Conservation (phyloP, 1,140 invertebrate genomes). For the Drepana arcuata region DNA sequence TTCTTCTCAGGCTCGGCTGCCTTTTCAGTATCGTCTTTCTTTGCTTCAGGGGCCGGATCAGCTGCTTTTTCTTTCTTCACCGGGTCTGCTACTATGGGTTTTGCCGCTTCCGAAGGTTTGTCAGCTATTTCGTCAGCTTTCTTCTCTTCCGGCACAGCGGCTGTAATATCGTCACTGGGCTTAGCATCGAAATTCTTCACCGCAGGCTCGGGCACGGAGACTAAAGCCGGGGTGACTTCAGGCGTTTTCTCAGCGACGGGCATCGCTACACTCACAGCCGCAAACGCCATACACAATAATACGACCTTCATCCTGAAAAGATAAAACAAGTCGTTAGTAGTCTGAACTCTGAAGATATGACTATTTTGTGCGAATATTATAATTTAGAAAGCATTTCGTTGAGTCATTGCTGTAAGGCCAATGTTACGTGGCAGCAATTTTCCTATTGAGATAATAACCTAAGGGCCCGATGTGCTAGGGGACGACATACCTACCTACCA, state of each 20-base stretch:
- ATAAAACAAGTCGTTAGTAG: conserved; percentile 41
- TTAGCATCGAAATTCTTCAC: conserved; percentile 13
- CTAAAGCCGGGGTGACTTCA: conserved; percentile 25
- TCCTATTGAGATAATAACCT: conserved; percentile 62
- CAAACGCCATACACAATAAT: conserved; percentile 61
- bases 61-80: background rate
- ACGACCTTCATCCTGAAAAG: conserved; percentile 68
- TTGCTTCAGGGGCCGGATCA: conserved; percentile 2
- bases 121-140: conserved; percentile 24
- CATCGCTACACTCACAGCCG: conserved; percentile 56
- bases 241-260: conserved; percentile 58
- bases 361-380: too few relatives aligned
- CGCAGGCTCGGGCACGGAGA: background rate
- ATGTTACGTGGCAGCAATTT: conserved; percentile 66
- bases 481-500: conserved; percentile 30
- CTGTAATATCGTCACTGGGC: too few relatives aligned
- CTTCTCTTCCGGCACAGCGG: conserved; percentile 17
- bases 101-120: conserved; percentile 14
- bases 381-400: too few relatives aligned
- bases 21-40: conserved; percentile 16
- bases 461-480: conserved; percentile 46
- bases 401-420: conserved; percentile 65
- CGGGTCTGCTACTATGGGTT: conserved; percentile 7
- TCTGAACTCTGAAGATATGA: too few relatives aligned
- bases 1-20: conserved; percentile 8